Conservation (phyloP, 2,797 vertebrate species). For the Artibeus jamaicensis region DNA sequence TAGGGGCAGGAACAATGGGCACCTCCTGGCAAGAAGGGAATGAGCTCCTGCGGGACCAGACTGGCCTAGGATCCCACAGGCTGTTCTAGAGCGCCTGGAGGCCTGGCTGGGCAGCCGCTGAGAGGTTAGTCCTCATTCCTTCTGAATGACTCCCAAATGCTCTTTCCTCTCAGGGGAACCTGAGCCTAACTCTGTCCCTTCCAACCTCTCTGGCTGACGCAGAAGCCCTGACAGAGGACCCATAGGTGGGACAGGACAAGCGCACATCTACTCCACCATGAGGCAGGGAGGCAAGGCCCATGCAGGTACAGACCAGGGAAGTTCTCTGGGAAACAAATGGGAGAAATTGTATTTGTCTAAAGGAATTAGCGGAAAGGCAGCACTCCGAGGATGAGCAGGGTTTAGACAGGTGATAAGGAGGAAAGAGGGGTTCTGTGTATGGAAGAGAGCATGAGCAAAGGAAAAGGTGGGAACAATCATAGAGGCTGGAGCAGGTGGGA, state of each 20-base stretch:
- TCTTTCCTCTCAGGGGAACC: not conserved
- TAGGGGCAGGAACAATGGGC: not conserved
- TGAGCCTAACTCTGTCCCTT: not conserved
- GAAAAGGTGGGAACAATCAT: not conserved
- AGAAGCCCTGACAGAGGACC: not conserved
- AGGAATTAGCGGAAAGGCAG: not conserved
- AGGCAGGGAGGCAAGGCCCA: not conserved
- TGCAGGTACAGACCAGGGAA: not conserved
- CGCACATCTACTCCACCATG: not conserved
- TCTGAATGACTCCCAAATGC: accelerated
- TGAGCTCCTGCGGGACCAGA: not conserved
- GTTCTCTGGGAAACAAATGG: not conserved
- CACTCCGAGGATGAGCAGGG: not conserved
- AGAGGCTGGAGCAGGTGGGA: not conserved
- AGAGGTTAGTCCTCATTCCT: not conserved
- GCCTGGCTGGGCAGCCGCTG: not conserved
- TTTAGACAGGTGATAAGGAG: too few species aligned
- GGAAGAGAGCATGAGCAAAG: not conserved
- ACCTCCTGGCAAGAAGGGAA: not conserved
- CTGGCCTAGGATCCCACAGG: not conserved
- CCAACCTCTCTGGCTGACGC: not conserved
- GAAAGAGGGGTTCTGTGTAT: not conserved
- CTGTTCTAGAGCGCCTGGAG: not conserved
- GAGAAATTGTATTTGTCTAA: not conserved
- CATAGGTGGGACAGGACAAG: not conserved